phyloP scores from a whole-genome alignment of 2,113 vertebrate species.

The Notarius quadriscutis region DNA sequence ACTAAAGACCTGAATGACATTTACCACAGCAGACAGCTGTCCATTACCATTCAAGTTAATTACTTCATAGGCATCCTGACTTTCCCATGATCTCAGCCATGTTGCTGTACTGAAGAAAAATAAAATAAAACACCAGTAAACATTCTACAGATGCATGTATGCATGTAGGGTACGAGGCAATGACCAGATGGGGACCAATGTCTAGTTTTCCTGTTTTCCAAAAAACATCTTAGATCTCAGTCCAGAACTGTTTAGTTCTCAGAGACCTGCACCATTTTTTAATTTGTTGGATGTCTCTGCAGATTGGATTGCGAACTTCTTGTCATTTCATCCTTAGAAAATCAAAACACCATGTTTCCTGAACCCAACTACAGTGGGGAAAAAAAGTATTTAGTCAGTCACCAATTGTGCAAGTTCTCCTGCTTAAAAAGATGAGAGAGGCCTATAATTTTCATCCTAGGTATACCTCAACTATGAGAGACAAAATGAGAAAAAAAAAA shows the following conservation, averaged over 20 bases:
- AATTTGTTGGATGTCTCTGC: not conserved
- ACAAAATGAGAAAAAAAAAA: too few relatives aligned
- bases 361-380: conserved; percentile 1
- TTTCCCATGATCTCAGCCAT: conserved; percentile 26
- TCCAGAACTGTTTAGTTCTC: not conserved
- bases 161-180: not conserved
- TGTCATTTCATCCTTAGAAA: conserved; percentile 1
- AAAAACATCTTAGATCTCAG: not conserved
- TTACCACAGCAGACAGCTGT: conserved; percentile 34
- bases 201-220: not conserved
- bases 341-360: conserved; percentile 21
- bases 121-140: not conserved
- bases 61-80: conserved; percentile 43
- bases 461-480: too few relatives aligned
- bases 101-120: not conserved
- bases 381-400: too few relatives aligned
- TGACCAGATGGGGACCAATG: not conserved
- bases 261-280: not conserved
- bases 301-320: not conserved
- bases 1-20: conserved; percentile 51
- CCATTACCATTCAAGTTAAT: conserved; percentile 52
- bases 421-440: too few relatives aligned
- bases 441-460: too few relatives aligned
- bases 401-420: too few relatives aligned
- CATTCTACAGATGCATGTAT: not conserved